Conservation (phyloP, 2,888 invertebrate genomes). For the Plusia festucae region DNA sequence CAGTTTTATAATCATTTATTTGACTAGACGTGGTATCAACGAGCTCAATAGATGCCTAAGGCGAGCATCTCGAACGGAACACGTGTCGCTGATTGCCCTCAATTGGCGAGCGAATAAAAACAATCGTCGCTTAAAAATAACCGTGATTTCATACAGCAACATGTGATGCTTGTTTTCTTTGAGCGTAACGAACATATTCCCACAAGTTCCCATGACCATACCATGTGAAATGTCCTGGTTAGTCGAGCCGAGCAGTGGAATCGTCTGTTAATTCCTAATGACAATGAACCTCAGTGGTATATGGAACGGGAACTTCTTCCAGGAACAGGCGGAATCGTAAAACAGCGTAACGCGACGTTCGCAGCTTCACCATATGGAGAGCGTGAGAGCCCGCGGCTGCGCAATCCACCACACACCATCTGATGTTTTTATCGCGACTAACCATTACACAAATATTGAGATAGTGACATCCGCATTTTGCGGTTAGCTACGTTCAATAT, state of each 20-base stretch:
- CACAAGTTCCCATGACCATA: slow-evolving; percentile 68
- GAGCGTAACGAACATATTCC: slow-evolving; percentile 78
- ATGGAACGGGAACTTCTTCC: slow-evolving; percentile 70
- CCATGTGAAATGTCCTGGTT: slow-evolving; percentile 85
- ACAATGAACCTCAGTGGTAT: slow-evolving; percentile 73
- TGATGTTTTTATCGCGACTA: slow-evolving; percentile 75
- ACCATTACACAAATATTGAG: slow-evolving; percentile 68
- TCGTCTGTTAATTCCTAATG: slow-evolving; percentile 77
- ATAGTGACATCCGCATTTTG: slow-evolving; percentile 81
- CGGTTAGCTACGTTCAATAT: slow-evolving; percentile 68
- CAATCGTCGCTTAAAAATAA: slow-evolving; percentile 89
- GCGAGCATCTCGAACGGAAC: slow-evolving; percentile 82
- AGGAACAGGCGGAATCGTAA: slow-evolving; percentile 67
- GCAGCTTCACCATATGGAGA: slow-evolving; percentile 72
- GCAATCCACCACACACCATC: slow-evolving; percentile 65
- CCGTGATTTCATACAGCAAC: slow-evolving; percentile 88
- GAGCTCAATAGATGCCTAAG: slow-evolving; percentile 82
- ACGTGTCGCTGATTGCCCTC: slow-evolving; percentile 89
- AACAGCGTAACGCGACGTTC: slow-evolving; percentile 59
- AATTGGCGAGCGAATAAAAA: slow-evolving; percentile 89
- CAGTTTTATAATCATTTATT: slow-evolving; percentile 54
- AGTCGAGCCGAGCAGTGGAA: slow-evolving; percentile 77
- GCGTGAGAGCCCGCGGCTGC: slow-evolving; percentile 66
- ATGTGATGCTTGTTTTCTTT: slow-evolving; percentile 86
- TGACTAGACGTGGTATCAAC: slow-evolving; percentile 73